A percentile compares a stretch with the other conserved stretches of the same genome.
These are phyloP conservation scores for Ficedula albicollis DNA, from an alignment of 2,797 vertebrate species.

Conservation along the genomic window DNA sequence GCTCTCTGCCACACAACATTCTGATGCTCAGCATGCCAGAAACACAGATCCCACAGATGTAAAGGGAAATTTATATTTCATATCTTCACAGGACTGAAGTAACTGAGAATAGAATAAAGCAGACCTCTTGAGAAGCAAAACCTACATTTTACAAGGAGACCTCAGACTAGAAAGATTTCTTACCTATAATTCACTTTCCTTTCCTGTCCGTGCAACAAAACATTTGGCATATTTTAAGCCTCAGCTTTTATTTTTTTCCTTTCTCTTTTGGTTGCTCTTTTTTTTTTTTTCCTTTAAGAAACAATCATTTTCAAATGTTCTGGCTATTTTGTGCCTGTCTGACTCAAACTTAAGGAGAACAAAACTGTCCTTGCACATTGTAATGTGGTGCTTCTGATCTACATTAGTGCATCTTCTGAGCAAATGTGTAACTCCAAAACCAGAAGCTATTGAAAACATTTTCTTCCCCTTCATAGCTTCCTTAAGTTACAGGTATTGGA, in stretches of 20 bases:
- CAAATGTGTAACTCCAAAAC: not conserved
- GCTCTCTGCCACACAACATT: not conserved
- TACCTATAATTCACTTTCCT: slow-evolving; percentile 20
- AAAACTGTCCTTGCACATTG: not conserved
- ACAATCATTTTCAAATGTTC: not conserved
- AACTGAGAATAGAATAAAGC: not conserved
- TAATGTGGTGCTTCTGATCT: not conserved
- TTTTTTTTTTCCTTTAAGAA: not conserved
- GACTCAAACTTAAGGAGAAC: not conserved
- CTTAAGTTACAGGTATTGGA: not conserved
- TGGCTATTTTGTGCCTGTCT: not conserved
- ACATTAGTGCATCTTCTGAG: not conserved
- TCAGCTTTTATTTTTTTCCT: not conserved
- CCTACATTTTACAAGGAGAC: not conserved
- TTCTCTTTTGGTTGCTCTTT: not conserved
- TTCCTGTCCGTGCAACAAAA: not conserved
- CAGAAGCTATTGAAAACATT: not conserved
- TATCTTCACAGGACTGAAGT: not conserved
- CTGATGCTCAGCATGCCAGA: not conserved
- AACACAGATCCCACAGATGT: not conserved
- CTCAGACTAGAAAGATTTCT: not conserved
- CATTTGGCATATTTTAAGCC: not conserved
- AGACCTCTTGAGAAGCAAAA: not conserved
- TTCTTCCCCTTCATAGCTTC: not conserved
- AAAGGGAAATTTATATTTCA: not conserved